Conservation (phyloP, 2,888 invertebrate species). For the Antheraea assamensis region DNA sequence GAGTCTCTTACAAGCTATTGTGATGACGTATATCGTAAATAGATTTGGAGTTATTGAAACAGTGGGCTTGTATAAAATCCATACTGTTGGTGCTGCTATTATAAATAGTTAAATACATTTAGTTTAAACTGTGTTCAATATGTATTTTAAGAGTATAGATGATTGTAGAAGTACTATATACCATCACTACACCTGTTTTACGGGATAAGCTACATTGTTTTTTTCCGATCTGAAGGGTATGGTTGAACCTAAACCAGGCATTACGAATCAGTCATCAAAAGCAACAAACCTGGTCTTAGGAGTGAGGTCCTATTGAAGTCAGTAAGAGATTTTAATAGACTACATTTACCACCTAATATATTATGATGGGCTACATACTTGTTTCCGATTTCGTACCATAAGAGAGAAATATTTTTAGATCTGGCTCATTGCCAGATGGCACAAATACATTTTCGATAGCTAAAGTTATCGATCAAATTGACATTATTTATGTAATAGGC, state of each 20-base stretch:
- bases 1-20: too few species aligned
- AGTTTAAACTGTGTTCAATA: background rate
- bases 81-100: too few species aligned
- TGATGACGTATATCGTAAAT: too few species aligned
- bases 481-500: background rate
- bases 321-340: background rate
- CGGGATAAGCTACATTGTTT: too few species aligned
- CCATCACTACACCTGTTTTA: too few species aligned
- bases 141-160: background rate
- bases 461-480: background rate
- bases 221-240: background rate
- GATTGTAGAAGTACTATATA: too few species aligned
- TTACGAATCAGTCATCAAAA: background rate
- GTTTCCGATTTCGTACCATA: background rate
- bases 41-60: too few species aligned
- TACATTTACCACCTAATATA: background rate
- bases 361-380: background rate
- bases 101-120: background rate
- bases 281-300: background rate
- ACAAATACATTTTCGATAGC: background rate
- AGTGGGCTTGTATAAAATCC: too few species aligned
- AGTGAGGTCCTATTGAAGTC: background rate
- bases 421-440: background rate
- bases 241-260: background rate
- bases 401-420: background rate